Base-by-base conservation (phyloP, 2,888 invertebrate species). In the Laspeyria flexula region DNA sequence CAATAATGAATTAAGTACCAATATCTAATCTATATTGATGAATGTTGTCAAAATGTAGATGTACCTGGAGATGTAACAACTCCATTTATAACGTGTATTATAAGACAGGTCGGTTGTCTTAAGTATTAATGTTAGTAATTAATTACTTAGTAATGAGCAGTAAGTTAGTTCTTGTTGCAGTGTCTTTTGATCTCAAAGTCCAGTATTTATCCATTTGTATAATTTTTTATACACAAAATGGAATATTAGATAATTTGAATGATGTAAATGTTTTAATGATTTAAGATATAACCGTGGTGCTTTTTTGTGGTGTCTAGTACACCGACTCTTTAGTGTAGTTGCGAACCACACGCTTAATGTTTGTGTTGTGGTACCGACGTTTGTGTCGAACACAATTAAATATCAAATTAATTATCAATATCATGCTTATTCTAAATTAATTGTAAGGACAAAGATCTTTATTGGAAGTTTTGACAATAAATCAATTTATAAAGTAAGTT, bases 31-130 rank as follows among this genome's bases (percentile, higher is more conserved):
- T n/a, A n/a, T n/a, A n/a, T n/a, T n/a, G n/a, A n/a, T n/a, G n/a
- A n/a, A n/a, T n/a, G n/a, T n/a, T n/a, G n/a, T n/a, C n/a, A n/a
- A n/a, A n/a, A n/a, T n/a, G n/a, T n/a, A n/a, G n/a, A n/a, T n/a
- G n/a, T n/a, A n/a, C n/a, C n/a, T n/a, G n/a, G n/a, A n/a, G n/a
- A n/a, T n/a, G n/a, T n/a, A n/a, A n/a, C n/a, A n/a, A n/a, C n/a
- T n/a, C n/a, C n/a, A n/a, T n/a, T n/a, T n/a, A n/a, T n/a, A n/a
- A n/a, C n/a, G 25, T 25, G 25, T 25, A 25, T 25, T 25, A 25
- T 56, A 67, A 66, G 66, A 65, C 66, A 73, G 66, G 50, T 60
- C 51, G 62, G 70, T 79, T 77, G 75, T 75, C 67, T 60, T 62
- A 60, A 60, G 67, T 68, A 66, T 69, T 62, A 55, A 58, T 65